Base-by-base conservation (phyloP, 2,888 invertebrate species). In the Drosophila emarginata region DNA sequence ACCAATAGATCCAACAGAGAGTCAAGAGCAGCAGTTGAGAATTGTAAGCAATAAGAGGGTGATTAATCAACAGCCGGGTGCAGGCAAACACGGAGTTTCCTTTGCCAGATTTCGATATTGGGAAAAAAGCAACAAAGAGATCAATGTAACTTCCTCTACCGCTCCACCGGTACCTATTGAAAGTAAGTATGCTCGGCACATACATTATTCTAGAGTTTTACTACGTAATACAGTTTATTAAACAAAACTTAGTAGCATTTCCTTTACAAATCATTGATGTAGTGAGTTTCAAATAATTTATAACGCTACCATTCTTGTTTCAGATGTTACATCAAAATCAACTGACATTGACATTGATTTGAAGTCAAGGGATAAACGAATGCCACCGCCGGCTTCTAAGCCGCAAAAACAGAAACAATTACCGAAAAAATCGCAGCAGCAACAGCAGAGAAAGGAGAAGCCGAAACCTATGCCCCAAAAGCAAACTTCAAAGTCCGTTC, bases 41-140 rank as follows among this genome's bases (percentile, higher is more conserved):
- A 76, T 80, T 60, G 89, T 89, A 0, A 86, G 80, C 3, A 54
- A 74, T 36, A 87, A 67, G 14, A 80, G 82, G 23, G 74, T 90
- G 51, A 73, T 89, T 23, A 90, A 90, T 68, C 84, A 81, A 21
- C 45, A 45, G 1, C 45, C 21, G 1, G 45, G 21, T 64, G 80
- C 69, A 12, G 61, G 54, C 28, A 54, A 32, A 54, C 15, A 0
- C 14, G 28, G 3, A 14, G 15, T 28, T 12, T 2, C 53, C 9
- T 45, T 21, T 18, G 54, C 32, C 21, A 84, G 71, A 28, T 67
- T 77, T 4, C 82, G 82, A 23, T 82, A 82, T 37, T 82, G 82
- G 82, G 11, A 61, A 4, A 77, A 80, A 12, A 36, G 5, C 23
- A 71, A 45, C 21, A 45, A 12, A 18, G 21, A 45, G 21, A 12